Base-by-base conservation (phyloP, 2,888 invertebrate species). In the Hirtodrosophila alboralis region DNA sequence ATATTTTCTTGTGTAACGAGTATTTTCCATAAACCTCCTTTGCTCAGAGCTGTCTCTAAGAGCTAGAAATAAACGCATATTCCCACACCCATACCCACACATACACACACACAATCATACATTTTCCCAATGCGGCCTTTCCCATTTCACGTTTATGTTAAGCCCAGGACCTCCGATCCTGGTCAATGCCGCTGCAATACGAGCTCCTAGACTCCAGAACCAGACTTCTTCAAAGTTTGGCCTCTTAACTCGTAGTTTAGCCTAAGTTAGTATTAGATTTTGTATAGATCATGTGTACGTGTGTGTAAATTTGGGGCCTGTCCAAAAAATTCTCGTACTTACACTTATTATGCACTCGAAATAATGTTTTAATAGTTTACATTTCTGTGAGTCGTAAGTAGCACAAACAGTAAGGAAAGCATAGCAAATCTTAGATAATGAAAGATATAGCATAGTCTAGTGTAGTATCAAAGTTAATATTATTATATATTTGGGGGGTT, bases 11-110 rank as follows among this genome's bases (percentile, higher is more conserved):
- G 58, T 57, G 27, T 79, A 56, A 72, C 27, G 59, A 52, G 37
- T 65, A 51, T 59, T 61, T 67, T 63, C 28, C 34, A 70, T 34
- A 36, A 65, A 72, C 77, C 80, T 84, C 21, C 61, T 69, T 85
- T 79, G 85, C 85, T 79, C 85, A 79, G 71, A 53, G 61, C 83
- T 75, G 62, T 78, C 83, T 84, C 79, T 59, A 71, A 81, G 64
- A 81, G 75, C 75, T 64, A 74, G 28, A 53, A 33, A 38, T 13
- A 65, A 16, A 14, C 33, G 44, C 31, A 62, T 5, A 18, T 18
- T 4, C 51, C 33, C 18, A 34, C 31, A 44, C 33, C 49, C 13
- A 48, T 16, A 41, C 21, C 27, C 33, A 33, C 37, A 47, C 28
- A 51, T 31, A 34, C 33, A 21, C n/a, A 49, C 18, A 45, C 27